Percentiles rank a stretch among this genome's conserved stretches.
Evolutionary conservation across 1,140 invertebrate species (phyloP).

Genomic region (Triops longicaudatus): DNA sequence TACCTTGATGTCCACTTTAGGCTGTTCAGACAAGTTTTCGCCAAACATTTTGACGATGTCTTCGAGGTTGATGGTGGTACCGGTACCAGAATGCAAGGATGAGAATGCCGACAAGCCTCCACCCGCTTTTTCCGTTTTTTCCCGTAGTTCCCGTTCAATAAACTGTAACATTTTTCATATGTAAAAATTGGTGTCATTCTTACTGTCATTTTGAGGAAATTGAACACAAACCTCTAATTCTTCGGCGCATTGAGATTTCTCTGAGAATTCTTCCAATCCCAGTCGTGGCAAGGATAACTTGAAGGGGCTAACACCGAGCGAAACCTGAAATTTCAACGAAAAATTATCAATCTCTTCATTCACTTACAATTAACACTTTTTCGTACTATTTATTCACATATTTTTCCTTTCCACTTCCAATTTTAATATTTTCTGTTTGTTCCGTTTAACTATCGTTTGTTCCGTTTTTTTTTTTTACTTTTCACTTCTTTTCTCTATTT

Average conservation of each 20-base stretch:
- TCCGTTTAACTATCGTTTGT: too few species aligned
- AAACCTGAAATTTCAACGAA: neutral
- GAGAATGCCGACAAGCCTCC: neutral
- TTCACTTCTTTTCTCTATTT: too few species aligned
- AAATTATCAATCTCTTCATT: too few species aligned
- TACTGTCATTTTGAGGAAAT: conserved; percentile 20
- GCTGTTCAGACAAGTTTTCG: conserved; percentile 3
- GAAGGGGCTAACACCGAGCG: neutral
- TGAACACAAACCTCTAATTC: conserved; percentile 55
- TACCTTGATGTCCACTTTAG: conserved; percentile 9
- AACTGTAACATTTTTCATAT: conserved; percentile 45
- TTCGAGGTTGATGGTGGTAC: conserved; percentile 32
- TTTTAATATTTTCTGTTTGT: too few species aligned
- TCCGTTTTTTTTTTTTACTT: too few species aligned
- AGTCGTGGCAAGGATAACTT: conserved; percentile 30
- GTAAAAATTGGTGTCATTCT: neutral
- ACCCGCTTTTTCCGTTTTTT: conserved; percentile 42
- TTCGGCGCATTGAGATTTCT: conserved; percentile 68
- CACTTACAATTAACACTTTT: too few species aligned
- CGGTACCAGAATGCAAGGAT: neutral
- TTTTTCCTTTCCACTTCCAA: too few species aligned
- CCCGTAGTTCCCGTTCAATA: conserved; percentile 63
- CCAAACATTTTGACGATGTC: conserved; percentile 29
- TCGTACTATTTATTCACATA: too few species aligned
- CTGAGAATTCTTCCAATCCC: conserved; percentile 56